Conservation (phyloP, 2,888 invertebrate genomes). For the Oxytorus armatus region DNA sequence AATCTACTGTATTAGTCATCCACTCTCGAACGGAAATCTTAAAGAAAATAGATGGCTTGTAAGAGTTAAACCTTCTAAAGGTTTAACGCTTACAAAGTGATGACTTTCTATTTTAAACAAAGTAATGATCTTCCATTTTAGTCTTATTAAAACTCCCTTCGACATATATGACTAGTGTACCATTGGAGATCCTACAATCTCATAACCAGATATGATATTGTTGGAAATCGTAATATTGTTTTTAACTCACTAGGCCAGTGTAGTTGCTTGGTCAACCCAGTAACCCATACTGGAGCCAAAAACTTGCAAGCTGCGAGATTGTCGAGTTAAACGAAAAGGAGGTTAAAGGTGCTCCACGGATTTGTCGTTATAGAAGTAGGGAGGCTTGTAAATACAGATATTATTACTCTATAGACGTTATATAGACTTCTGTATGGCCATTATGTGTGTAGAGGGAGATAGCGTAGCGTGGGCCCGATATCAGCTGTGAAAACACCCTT, state of each 20-base stretch:
- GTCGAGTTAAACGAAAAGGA: background rate
- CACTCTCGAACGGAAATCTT: no score
- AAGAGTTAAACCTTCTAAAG: no score
- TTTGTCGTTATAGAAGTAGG: slow-evolving; percentile 4
- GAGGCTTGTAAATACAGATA: slow-evolving; percentile 41
- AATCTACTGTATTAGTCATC: no score
- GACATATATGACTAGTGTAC: no score
- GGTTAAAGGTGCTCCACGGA: slow-evolving; percentile 22
- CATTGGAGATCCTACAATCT: no score
- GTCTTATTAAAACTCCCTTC: no score
- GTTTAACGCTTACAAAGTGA: no score
- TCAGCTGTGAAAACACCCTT: slow-evolving; percentile 83
- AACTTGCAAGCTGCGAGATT: background rate
- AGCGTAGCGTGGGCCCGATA: slow-evolving; percentile 68
- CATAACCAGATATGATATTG: background rate
- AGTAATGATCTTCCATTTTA: no score
- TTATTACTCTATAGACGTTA: slow-evolving; percentile 30
- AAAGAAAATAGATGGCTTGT: no score
- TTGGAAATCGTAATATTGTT: background rate
- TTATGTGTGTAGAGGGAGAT: slow-evolving; percentile 32
- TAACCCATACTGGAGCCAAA: slow-evolving; percentile 10
- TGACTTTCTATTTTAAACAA: no score
- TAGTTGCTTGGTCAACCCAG: background rate
- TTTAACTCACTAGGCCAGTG: background rate
- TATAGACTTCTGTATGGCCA: slow-evolving; percentile 9